Percentiles rank a stretch among this genome's conserved stretches.
phyloP scores from a whole-genome alignment of 2,888 invertebrate species.

The Noctua janthe region DNA sequence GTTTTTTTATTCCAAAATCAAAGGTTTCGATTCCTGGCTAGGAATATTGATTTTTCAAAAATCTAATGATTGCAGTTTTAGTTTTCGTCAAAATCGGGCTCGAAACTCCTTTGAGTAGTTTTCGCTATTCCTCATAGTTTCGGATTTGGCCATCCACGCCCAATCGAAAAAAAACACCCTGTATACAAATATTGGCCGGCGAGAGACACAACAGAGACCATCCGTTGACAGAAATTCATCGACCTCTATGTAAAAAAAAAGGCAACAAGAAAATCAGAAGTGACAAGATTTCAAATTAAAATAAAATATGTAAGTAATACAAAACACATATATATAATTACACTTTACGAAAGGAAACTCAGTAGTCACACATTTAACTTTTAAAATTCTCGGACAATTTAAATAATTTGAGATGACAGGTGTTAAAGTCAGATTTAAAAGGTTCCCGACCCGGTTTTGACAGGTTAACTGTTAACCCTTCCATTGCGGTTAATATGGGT shows the following conservation, averaged over 20 bases:
- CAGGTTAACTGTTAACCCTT: slow-evolving; percentile 61
- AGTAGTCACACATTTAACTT: slow-evolving; percentile 34
- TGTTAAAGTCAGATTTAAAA: slow-evolving; percentile 68
- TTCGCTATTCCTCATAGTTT: too few species aligned
- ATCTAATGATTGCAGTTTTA: too few species aligned
- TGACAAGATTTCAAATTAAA: background rate
- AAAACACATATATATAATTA: slow-evolving; percentile 15
- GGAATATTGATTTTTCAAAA: too few species aligned
- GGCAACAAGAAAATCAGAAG: background rate
- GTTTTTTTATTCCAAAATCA: too few species aligned
- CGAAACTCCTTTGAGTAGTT: too few species aligned
- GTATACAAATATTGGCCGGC: too few species aligned
- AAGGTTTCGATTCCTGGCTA: too few species aligned
- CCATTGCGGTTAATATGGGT: slow-evolving; percentile 48
- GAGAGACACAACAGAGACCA: too few species aligned
- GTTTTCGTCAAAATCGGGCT: too few species aligned
- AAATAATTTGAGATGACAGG: slow-evolving; percentile 67
- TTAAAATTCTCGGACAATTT: slow-evolving; percentile 48
- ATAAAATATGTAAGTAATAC: background rate
- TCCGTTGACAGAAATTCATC: background rate
- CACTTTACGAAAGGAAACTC: background rate
- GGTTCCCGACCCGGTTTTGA: slow-evolving; percentile 58
- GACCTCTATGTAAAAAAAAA: background rate
- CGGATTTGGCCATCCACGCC: too few species aligned
- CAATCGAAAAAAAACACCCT: too few species aligned